These are phyloP conservation scores for Halictus rubicundus DNA, from an alignment of 1,140 invertebrate genomes.

Conservation along the genomic window DNA sequence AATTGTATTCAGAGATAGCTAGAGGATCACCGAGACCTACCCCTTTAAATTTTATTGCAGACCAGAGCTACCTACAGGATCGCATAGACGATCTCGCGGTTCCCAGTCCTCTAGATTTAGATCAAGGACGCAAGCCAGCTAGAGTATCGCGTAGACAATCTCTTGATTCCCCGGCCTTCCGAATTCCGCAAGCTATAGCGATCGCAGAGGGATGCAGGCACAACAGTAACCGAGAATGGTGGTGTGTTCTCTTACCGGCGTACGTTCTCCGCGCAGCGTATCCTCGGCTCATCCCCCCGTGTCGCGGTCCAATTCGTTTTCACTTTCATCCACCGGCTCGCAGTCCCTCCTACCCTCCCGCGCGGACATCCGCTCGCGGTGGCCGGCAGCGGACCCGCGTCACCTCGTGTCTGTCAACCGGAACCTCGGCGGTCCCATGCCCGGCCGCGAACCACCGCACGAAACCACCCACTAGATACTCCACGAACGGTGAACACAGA, in stretches of 20 bases:
- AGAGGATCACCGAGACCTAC: no score
- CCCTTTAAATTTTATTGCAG: no score
- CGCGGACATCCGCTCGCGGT: slow-evolving; percentile 43
- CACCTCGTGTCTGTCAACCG: slow-evolving; percentile 52
- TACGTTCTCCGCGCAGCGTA: slow-evolving; percentile 55
- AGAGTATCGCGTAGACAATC: no score
- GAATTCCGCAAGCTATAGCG: not conserved
- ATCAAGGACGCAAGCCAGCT: no score
- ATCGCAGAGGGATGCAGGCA: not conserved
- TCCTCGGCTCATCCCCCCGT: slow-evolving; percentile 47
- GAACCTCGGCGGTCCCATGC: slow-evolving; percentile 58
- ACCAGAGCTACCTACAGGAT: no score
- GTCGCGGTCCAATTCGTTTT: slow-evolving; percentile 53
- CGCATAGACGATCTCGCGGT: no score
- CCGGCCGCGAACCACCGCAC: slow-evolving; percentile 18
- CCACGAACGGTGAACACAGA: slow-evolving; percentile 39
- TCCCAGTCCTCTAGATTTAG: no score
- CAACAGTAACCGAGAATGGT: not conserved
- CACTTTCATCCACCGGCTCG: slow-evolving; percentile 62
- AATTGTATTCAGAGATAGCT: no score
- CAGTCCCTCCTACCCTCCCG: slow-evolving; percentile 37
- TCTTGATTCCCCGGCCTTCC: no score
- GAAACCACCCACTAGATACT: slow-evolving; percentile 36
- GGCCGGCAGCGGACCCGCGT: slow-evolving; percentile 41
- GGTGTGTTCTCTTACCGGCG: slow-evolving; percentile 29